Base-by-base conservation (phyloP, 2,797 vertebrate species). In the Spheniscus humboldti region DNA sequence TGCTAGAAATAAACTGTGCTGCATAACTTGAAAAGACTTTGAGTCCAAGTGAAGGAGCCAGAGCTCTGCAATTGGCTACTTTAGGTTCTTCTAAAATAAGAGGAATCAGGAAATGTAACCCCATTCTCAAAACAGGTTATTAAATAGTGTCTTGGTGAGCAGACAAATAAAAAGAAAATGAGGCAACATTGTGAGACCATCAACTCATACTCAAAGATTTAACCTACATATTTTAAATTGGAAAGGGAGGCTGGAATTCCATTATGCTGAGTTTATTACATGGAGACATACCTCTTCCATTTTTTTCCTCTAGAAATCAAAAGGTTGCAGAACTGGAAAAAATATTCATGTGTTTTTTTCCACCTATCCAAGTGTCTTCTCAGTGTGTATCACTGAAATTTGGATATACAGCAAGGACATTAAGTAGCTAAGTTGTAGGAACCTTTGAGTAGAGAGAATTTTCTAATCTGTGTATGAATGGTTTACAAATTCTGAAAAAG, bases 251-350 rank as follows among this genome's bases (percentile, higher is more conserved):
- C 30, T 63, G 31, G 6, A 33, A 59, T 69, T 76, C 35, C 3
- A 17, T 80, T 74, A 67, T 71, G 15, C 3, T 71, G 24, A n/a
- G 2, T 59, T n/a, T 41, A 62, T 59, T 67, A 23, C 6, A 74
- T 30, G 10, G 6, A 55, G 59, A 23, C 1, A 25, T n/a, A 62
- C 3, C 0, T 28, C 2, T 47, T 67, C 15, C 11, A 9, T 0
- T 11, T 48, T 81, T 68, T 66, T 22, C 7, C 2, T 63, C 9
- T 63, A 59, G 30, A 76, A 93, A 71, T 64, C 16, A 53, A 62
- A 60, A 28, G 2, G 6, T 17, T 73, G 13, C 8, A 47, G 23
- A 73, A 71, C 11, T 53, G 15, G 19, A 72, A 57, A 81, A 92
- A 39, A 7, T 3, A 57, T 11, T 80, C 14, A 33, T 4, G 3